Evolutionary conservation across 2,888 invertebrate species (phyloP).

Genomic region (Eumerus sabulonum): DNA sequence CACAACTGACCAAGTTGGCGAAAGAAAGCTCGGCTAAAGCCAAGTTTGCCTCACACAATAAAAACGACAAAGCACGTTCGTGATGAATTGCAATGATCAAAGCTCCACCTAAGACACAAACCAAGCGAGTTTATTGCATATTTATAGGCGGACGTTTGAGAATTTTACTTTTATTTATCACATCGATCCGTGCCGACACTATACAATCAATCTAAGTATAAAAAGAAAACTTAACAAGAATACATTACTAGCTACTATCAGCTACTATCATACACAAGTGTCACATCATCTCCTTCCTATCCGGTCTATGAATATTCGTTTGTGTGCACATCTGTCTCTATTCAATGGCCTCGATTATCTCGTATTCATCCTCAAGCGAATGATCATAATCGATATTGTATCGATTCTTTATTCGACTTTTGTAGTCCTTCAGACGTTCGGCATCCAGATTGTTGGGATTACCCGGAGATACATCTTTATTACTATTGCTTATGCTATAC

Average conservation of each 20-base stretch:
- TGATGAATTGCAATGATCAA: not conserved
- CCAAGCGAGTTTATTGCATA: not conserved
- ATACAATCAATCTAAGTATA: slow-evolving; percentile 16
- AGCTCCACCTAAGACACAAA: slow-evolving; percentile 7
- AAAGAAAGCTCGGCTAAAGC: slow-evolving; percentile 13
- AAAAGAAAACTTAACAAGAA: slow-evolving; percentile 61
- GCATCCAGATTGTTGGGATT: slow-evolving; percentile 52
- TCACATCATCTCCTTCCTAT: slow-evolving; percentile 23
- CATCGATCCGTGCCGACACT: not conserved
- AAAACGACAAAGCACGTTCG: not conserved
- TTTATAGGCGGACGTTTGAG: not conserved
- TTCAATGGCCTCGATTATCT: slow-evolving; percentile 79
- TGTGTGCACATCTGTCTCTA: slow-evolving; percentile 66
- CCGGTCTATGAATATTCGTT: slow-evolving; percentile 1
- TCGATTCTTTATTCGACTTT: slow-evolving; percentile 78
- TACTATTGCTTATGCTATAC: slow-evolving; percentile 67
- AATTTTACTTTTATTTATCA: slow-evolving; percentile 15
- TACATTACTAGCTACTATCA: slow-evolving; percentile 52
- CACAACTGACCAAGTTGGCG: slow-evolving; percentile 37
- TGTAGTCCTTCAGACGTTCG: slow-evolving; percentile 76
- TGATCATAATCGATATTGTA: slow-evolving; percentile 79
- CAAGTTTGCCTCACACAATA: no score
- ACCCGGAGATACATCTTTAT: slow-evolving; percentile 59
- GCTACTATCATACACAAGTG: slow-evolving; percentile 56
- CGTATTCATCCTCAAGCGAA: slow-evolving; percentile 79